Evolutionary conservation across 2,113 vertebrate genomes (phyloP).

Genomic region (Heterotis niloticus): DNA sequence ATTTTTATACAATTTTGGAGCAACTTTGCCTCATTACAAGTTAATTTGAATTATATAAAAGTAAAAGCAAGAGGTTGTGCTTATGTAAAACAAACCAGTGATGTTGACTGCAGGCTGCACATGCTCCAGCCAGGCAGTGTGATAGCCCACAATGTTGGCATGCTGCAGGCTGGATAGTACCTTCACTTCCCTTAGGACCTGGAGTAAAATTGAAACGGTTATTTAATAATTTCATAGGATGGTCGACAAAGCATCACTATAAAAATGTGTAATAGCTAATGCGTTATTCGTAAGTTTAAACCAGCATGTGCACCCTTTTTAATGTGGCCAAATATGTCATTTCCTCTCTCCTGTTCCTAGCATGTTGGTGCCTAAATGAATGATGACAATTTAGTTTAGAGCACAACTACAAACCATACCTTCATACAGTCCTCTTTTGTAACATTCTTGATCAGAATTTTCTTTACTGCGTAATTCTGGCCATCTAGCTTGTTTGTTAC

Average conservation of each 20-base stretch:
- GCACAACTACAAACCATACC: slow-evolving; percentile 57
- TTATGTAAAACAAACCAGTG: background rate
- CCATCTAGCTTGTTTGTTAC: slow-evolving; percentile 93
- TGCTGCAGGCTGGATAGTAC: slow-evolving; percentile 89
- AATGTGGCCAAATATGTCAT: background rate
- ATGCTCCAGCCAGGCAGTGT: slow-evolving; percentile 97
- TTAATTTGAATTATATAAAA: background rate
- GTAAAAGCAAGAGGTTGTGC: slow-evolving; percentile 13
- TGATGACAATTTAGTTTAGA: background rate
- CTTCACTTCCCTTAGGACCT: slow-evolving; percentile 95
- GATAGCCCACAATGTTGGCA: slow-evolving; percentile 85
- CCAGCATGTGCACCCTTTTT: background rate
- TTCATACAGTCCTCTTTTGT: slow-evolving; percentile 89
- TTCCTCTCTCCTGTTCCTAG: background rate
- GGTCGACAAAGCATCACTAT: background rate
- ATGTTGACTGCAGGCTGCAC: slow-evolving; percentile 65
- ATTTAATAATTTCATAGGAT: background rate
- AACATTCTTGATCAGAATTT: slow-evolving; percentile 88
- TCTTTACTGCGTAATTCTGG: slow-evolving; percentile 91
- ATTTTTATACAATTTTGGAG: background rate
- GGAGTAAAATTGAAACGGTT: slow-evolving; percentile 5
- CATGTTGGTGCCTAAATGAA: background rate
- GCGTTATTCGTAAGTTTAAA: background rate
- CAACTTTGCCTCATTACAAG: background rate
- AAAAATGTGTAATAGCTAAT: too few relatives aligned